Percentiles rank a stretch among this genome's conserved stretches.
Conservation (phyloP, 2,113 vertebrate species). For the rabbit (Oryctolagus cuniculus) region mOryCun1.1 NC_091440.1:111563501-111564000, state of each 20-base stretch:
- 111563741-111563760: background rate
- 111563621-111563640: background rate
- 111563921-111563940: constrained; percentile 9
- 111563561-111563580: background rate
- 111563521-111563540: background rate
- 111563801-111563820: background rate
- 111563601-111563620: constrained; percentile 22
- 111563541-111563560: background rate
- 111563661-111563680: background rate
- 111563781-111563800: background rate
- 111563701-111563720: background rate
- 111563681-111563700: background rate
- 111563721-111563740: background rate
- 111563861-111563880: background rate
- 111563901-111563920: background rate
- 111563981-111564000: background rate
- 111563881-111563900: background rate
- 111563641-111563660: background rate
- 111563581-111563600: background rate
- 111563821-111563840: background rate
- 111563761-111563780: background rate
- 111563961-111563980: background rate
- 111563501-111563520: background rate
- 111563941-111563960: background rate
- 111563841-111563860: background rate